These are phyloP conservation scores for Protosalanx chinensis DNA, from an alignment of 2,797 vertebrate genomes.

Conservation along the genomic window DNA sequence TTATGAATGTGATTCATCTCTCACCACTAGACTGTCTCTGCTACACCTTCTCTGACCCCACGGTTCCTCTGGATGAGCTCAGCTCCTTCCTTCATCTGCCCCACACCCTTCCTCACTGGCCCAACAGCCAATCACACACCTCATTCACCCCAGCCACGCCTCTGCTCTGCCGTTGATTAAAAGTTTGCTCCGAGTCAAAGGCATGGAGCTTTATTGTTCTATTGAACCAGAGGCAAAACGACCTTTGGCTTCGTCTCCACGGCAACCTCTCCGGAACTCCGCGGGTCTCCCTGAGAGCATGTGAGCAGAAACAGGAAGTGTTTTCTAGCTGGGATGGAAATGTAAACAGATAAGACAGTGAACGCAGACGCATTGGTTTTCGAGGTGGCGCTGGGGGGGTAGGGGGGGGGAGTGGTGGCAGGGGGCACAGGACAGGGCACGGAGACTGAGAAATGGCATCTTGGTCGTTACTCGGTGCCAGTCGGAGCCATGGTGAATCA, in stretches of 20 bases:
- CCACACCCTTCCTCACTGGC: too few species aligned
- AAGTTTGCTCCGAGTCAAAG: too few species aligned
- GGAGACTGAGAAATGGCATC: neutral
- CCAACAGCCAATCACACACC: too few species aligned
- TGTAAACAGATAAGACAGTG: too few species aligned
- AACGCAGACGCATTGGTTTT: too few species aligned
- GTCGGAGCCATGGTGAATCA: neutral
- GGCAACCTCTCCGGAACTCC: neutral
- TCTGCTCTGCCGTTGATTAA: too few species aligned
- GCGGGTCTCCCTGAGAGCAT: neutral
- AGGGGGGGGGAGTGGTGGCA: too few species aligned
- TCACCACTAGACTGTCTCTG: neutral
- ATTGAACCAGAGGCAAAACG: neutral
- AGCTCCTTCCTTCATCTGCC: too few species aligned
- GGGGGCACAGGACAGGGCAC: too few species aligned
- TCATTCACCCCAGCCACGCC: too few species aligned
- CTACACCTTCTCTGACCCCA: neutral
- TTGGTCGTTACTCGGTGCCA: neutral
- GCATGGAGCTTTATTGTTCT: neutral
- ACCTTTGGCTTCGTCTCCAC: neutral
- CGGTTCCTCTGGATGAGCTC: neutral
- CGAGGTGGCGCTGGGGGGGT: too few species aligned
- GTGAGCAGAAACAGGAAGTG: neutral
- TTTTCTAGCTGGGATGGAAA: neutral
- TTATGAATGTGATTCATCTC: too few species aligned